Base-by-base conservation (phyloP, 2,113 vertebrate genomes). In the Cyrtonyx montezumae region DNA sequence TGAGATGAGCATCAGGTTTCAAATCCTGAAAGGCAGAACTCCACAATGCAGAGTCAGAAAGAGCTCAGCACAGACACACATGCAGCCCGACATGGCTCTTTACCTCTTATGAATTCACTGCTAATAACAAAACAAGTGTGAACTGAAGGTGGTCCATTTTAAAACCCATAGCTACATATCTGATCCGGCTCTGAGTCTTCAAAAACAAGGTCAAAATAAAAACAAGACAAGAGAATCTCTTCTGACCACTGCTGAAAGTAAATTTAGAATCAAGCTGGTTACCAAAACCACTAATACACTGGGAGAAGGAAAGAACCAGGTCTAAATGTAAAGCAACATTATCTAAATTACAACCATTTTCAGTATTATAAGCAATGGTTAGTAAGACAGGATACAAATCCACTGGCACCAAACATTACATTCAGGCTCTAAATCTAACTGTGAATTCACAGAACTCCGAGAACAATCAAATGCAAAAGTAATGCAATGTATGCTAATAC, bases 401-500 rank as follows among this genome's bases (percentile, higher is more conserved):
- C 34, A 59, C 3, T 0, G 1, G 48, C 48, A 55, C 13, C 56
- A 82, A 81, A 18, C 3, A 76, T 0, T 62, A 48, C 76, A 84
- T 40, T 79, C n/a, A 37, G 17, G 4, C 45, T 75, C 32, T 63
- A 81, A 62, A 67, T 11, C 58, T 45, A 83, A 32, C 22, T 21
- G 8, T 34, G 30, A 82, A 65, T 65, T 43, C 43, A 69, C 6
- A 5, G 1, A 88, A 69, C 68, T 69, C 63, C 28, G 77, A 77
- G 53, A 76, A 90, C 53, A 84, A 63, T 17, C 36, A 55, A 77
- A 80, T 36, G 80, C 45, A 93, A 91, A 83, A 90, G 73, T 83
- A 91, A 56, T 49, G 69, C 30, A 48, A 42, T 13, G 11, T 74
- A 94, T 86, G 79, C 71, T 90, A 95, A 91, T 85, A 91, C 22